phyloP scores from a whole-genome alignment of 1,140 invertebrate species.

The Drosophila funebris region DNA sequence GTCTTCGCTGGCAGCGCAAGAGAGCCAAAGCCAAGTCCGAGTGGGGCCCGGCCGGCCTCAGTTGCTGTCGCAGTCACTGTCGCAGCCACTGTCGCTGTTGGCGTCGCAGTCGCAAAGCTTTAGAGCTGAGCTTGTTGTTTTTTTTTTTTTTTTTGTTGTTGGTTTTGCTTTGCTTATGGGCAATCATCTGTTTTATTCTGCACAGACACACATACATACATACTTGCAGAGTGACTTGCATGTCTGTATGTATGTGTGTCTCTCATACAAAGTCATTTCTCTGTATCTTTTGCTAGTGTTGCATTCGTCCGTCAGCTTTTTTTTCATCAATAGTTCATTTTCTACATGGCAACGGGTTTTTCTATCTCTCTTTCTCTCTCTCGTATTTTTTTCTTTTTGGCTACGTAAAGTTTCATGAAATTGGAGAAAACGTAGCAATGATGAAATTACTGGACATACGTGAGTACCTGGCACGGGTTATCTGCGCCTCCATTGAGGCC shows the following conservation, averaged over 20 bases:
- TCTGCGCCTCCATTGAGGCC: background rate
- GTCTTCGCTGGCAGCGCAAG: slow-evolving; percentile 49
- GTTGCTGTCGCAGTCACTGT: background rate
- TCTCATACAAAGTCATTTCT: slow-evolving; percentile 66
- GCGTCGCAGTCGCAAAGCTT: slow-evolving; percentile 48
- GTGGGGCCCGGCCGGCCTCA: slow-evolving; percentile 60
- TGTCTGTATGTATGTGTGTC: slow-evolving; percentile 11
- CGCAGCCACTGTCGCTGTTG: slow-evolving; percentile 12
- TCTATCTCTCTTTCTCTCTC: slow-evolving; percentile 12
- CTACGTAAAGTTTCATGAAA: slow-evolving; percentile 72
- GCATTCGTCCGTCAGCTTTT: slow-evolving; percentile 75
- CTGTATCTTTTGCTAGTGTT: slow-evolving; percentile 64
- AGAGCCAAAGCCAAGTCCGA: slow-evolving; percentile 42
- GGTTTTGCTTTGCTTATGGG: slow-evolving; percentile 71
- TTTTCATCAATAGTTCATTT: slow-evolving; percentile 78
- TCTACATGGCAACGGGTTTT: slow-evolving; percentile 71
- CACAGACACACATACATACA: slow-evolving; percentile 41
- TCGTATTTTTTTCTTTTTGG: slow-evolving; percentile 32
- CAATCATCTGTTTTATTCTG: slow-evolving; percentile 80
- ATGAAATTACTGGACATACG: slow-evolving; percentile 78
- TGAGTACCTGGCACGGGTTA: slow-evolving; percentile 7
- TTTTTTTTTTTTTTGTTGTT: slow-evolving; percentile 20
- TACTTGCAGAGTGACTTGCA: slow-evolving; percentile 33
- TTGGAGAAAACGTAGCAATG: slow-evolving; percentile 78
- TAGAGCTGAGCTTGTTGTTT: slow-evolving; percentile 24